Evolutionary conservation across 64 coral and sea anemone genomes (phyloP), one percentile per base, ranked within the genome.

Genomic region (Porites australiensis): DNA sequence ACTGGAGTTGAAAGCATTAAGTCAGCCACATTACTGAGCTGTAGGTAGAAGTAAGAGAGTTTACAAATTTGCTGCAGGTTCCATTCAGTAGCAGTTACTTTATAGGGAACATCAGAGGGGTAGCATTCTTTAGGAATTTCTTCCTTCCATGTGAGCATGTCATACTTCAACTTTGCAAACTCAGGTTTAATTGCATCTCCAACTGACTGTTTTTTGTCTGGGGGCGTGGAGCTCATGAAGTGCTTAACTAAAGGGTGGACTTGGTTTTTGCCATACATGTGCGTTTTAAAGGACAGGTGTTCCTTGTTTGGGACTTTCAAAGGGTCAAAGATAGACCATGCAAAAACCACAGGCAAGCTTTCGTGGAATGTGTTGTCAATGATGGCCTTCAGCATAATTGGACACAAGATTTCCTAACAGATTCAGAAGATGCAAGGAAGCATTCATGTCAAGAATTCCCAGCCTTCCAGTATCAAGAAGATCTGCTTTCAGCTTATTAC

Each of bases 91-190:
- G 19, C 82, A 45, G 58, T 70, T 69, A 66, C 58, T 66, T 63
- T 86, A 51, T 49, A 67, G 20, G 83, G 83, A 82, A 48, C 12
- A 27, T 82, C 51, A 3, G 79, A 82, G 79, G 79, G 79, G 20
- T 58, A 61, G 79, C 79, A 82, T 62, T 82, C 79, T 51, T 70
- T 22, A 63, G 68, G 83, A 70, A 70, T 51, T 10, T 67, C 62
- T 72, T 87, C 19, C 59, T 70, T 67, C 37, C 49, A 47, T 72
- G 83, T 87, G 83, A 70, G 59, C 83, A 87, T 67, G 83, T 87
- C 83, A 72, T 87, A 87, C 83, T 87, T 87, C 63, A 87, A 87
- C 50, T 87, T 87, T 50, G 63, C 83, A 44, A 63, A 86, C 64
- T 86, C 82, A 18, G 82, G 46, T 86, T 69, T 86, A 14, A 86